phyloP scores from a whole-genome alignment of 2,113 vertebrate genomes.

The Thinocorus orbignyianus region DNA sequence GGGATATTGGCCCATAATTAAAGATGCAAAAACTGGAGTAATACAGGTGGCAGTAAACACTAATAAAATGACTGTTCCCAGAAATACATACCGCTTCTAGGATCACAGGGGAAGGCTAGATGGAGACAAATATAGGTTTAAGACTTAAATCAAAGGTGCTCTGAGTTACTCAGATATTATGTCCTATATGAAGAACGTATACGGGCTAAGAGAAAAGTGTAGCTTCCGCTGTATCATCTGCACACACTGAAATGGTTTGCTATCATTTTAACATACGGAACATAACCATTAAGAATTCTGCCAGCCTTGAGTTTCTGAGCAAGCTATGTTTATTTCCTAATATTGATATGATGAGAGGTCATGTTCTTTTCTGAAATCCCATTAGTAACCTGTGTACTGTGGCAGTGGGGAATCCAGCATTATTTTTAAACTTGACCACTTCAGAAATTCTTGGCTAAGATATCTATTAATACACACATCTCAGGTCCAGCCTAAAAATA shows the following conservation, averaged over 20 bases:
- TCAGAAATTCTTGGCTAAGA: slow-evolving; percentile 5
- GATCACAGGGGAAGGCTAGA: background rate
- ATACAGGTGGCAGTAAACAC: background rate
- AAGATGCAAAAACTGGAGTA: background rate
- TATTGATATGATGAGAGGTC: slow-evolving; percentile 62
- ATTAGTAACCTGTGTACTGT: slow-evolving; percentile 16
- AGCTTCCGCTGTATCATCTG: background rate
- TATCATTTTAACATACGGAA: slow-evolving; percentile 24
- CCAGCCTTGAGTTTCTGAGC: slow-evolving; percentile 23
- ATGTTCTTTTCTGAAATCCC: slow-evolving; percentile 57
- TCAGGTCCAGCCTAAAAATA: background rate
- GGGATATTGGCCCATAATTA: background rate
- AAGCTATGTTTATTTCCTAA: slow-evolving; percentile 44
- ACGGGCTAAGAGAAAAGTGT: background rate
- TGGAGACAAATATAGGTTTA: background rate
- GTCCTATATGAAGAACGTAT: background rate
- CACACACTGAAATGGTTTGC: background rate
- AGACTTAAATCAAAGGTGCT: background rate
- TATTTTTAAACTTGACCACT: slow-evolving; percentile 10
- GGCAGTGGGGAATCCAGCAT: background rate
- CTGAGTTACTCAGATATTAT: background rate
- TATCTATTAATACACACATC: background rate
- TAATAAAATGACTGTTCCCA: background rate
- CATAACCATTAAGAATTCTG: slow-evolving; percentile 27
- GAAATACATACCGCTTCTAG: background rate